Base-by-base conservation (phyloP, 2,113 vertebrate genomes). In the Petaurus breviceps region DNA sequence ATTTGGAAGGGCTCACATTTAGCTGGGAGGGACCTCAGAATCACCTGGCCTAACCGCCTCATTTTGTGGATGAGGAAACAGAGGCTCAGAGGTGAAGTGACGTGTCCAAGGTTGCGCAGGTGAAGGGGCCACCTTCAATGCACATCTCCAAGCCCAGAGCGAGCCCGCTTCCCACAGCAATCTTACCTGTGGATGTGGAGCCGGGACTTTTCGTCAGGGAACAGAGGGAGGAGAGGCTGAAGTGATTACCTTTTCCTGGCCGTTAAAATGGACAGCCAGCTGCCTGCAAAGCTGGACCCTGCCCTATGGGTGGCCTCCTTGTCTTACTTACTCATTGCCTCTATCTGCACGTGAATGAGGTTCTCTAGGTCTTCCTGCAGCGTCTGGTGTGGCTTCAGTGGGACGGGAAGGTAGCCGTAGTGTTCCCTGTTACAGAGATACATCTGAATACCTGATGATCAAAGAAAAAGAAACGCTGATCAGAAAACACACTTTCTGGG, bases 391-490 rank as follows among this genome's bases (percentile, higher is more conserved):
- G 99, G 98, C 97, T 99, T 99, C 95, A 99, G 98, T 23, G 99
- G 99, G 95, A 99, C 99, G 2, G 99, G 99, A 89, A 99, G 99
- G 98, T 99, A 99, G 7, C 99, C 99, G 0, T 99, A 99, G 97
- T 99, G 99, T n/a, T 99, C 99, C 55, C 97, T 99, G 98, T 99
- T 99, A 97, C 99, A 99, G 96, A 99, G 97, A 93, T 99, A 99
- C 99, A 99, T 99, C 99, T 99, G 99, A 94, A 99, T 92, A 55
- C 98, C 99, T 99, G 98, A 25, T 93, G 93, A 93, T 37, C 84
- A 93, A 50, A 97, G 31, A 95, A 68, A 96, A 94, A 12, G 31
- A 96, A n/a, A 51, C 26, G 84, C 49, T 91, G 77, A 57, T 96
- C 43, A 97, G 96, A 96, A 91, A 61, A n/a, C 47, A 92, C 7